Evolutionary conservation across 1,140 invertebrate genomes (phyloP), one percentile per base, ranked within the genome.

Genomic region (Triops cancriformis): DNA sequence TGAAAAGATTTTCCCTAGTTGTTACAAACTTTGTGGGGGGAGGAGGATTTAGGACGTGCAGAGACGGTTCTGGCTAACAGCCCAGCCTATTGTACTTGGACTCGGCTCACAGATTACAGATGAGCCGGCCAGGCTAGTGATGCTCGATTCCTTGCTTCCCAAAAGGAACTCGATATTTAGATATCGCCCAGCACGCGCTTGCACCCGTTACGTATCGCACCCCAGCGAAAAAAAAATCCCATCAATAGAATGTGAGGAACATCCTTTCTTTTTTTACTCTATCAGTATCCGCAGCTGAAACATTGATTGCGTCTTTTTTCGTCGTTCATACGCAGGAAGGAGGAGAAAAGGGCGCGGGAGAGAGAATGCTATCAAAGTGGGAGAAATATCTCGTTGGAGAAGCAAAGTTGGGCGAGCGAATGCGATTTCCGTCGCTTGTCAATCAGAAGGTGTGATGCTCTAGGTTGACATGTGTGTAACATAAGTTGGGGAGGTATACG

Each of bases 381-480:
- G 23, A 64, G 51, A 18, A 64, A 64, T 64, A 64, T 64, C 51
- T 64, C 18, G 51, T 64, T 14, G 6, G 23, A 23, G 9, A 18
- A 23, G 23, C 6, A 64, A 64, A 5, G 51, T 64, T 64, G 51
- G 51, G 51, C 2, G 7, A 64, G 51, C 14, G 51, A 64, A 64
- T 64, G 51, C 10, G 51, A 64, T 64, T 64, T 64, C 51, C 51
- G 51, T 9, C 10, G 51, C 51, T 23, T 64, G 51, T 64, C 51
- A 64, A 64, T 64, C 51, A 64, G 51, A 64, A 64, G 51, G 51
- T 64, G 51, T 64, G 51, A 64, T 64, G 14, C 51, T 64, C 51
- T 64, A 64, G 51, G 51, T 64, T 64, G 51, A 64, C 51, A 64
- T 64, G 51, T 64, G 51, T 64, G 51, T 64, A 64, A 64, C 51